phyloP scores from a whole-genome alignment of 2,797 vertebrate genomes.

The Tragopan temminckii region DNA sequence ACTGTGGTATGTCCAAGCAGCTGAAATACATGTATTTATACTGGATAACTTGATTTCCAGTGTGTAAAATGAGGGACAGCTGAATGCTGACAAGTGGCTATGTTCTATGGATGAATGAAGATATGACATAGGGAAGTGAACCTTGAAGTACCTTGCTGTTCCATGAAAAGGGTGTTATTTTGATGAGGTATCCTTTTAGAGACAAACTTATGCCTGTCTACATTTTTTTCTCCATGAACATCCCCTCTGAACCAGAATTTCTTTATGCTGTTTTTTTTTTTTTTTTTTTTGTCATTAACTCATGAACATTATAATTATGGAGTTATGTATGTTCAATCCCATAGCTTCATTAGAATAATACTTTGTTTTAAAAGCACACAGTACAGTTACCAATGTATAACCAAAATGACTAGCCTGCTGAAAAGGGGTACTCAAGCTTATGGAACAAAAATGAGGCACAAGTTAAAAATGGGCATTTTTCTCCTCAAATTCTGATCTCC shows the following conservation, averaged over 20 bases:
- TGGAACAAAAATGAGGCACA: background rate
- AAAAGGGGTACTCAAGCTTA: background rate
- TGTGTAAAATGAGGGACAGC: background rate
- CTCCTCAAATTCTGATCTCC: constrained; percentile 23
- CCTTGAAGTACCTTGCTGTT: background rate
- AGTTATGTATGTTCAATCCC: background rate
- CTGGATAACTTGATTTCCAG: background rate
- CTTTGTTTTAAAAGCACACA: background rate
- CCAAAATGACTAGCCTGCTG: background rate
- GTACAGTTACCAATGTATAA: background rate
- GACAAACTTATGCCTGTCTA: background rate
- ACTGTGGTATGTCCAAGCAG: background rate
- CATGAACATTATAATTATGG: background rate
- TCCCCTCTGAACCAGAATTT: background rate
- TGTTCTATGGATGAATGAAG: background rate
- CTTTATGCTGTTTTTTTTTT: background rate
- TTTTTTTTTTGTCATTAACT: background rate
- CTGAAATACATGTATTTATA: background rate
- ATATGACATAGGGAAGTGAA: background rate
- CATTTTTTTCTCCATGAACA: background rate
- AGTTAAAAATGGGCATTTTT: background rate
- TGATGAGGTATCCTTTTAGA: background rate
- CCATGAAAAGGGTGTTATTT: background rate
- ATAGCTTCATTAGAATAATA: background rate
- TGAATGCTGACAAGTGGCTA: background rate